A percentile compares a stretch with the other conserved stretches of the same genome.
phyloP scores from a whole-genome alignment of 2,888 invertebrate species.

The Euplagia quadripunctaria region DNA sequence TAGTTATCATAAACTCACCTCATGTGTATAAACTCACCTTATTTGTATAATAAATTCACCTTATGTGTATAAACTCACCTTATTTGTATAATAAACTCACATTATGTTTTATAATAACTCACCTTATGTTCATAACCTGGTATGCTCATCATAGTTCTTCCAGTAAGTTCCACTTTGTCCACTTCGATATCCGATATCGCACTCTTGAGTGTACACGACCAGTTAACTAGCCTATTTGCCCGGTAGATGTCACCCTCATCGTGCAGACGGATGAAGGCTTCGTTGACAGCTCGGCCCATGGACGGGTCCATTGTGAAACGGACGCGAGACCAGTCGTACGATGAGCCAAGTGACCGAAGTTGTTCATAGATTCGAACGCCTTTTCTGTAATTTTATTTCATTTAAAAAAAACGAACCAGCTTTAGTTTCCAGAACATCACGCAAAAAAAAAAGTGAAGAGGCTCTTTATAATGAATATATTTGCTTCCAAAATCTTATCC shows the following conservation, averaged over 20 bases:
- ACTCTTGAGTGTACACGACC: constrained; percentile 98
- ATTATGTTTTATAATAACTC: constrained; percentile 85
- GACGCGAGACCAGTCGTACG: constrained; percentile 97
- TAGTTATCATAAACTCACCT: no score
- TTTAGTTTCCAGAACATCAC: no score
- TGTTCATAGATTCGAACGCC: constrained; percentile 93
- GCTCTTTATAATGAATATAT: no score
- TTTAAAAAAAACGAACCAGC: no score
- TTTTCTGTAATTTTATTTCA: constrained; percentile 86
- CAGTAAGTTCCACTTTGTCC: constrained; percentile 96
- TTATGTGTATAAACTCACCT: constrained; percentile 84
- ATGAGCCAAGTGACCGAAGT: constrained; percentile 95
- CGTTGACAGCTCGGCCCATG: constrained; percentile 95
- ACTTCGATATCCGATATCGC: constrained; percentile 99
- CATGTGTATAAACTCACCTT: no score
- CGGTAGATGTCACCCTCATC: constrained; percentile 96
- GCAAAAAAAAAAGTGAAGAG: no score
- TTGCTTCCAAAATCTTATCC: no score
- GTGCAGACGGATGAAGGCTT: constrained; percentile 97
- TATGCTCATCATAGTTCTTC: constrained; percentile 94
- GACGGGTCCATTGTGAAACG: constrained; percentile 99
- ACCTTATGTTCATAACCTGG: constrained; percentile 96
- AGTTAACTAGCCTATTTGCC: constrained; percentile 97
- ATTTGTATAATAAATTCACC: constrained; percentile 57
- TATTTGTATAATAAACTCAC: constrained; percentile 50